Evolutionary conservation across 2,113 vertebrate species (phyloP).

Genomic region (human): DNA sequence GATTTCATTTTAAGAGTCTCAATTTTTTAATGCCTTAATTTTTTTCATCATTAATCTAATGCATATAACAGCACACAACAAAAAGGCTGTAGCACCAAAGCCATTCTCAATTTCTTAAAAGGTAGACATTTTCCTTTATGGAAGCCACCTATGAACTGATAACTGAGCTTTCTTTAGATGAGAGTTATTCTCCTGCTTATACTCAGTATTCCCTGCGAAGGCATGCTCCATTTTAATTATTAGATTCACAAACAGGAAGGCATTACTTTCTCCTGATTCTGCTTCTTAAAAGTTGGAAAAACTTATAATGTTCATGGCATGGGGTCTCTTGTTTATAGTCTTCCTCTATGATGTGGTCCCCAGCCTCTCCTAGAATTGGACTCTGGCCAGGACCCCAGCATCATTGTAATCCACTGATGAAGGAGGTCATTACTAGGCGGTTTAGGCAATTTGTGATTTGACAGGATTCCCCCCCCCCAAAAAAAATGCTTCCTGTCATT

Average conservation of each 20-base stretch:
- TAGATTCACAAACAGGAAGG: constrained; percentile 51
- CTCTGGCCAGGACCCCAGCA: constrained; percentile 72
- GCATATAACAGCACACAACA: constrained; percentile 21
- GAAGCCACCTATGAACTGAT: neutral
- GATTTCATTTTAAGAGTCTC: constrained; percentile 39
- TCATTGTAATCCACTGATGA: constrained; percentile 77
- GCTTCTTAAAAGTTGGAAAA: neutral
- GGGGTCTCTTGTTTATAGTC: constrained; percentile 79
- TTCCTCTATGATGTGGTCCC: constrained; percentile 70
- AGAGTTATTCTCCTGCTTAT: neutral
- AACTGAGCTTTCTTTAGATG: neutral
- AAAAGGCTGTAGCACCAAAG: neutral
- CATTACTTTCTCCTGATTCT: constrained; percentile 23
- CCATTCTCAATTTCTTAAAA: neutral
- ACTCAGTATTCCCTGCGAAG: neutral
- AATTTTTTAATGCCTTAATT: neutral
- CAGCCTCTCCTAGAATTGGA: constrained; percentile 63
- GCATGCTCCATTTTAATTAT: constrained; percentile 38
- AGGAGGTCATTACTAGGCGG: constrained; percentile 81
- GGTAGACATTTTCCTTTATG: neutral
- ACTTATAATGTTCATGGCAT: neutral
- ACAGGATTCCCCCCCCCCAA: neutral
- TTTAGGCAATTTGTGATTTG: constrained; percentile 74
- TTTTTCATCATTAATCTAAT: neutral
- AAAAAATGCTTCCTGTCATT: constrained; percentile 42